Conservation (phyloP, 2,888 invertebrate species). For the Abscondita cerata region DNA sequence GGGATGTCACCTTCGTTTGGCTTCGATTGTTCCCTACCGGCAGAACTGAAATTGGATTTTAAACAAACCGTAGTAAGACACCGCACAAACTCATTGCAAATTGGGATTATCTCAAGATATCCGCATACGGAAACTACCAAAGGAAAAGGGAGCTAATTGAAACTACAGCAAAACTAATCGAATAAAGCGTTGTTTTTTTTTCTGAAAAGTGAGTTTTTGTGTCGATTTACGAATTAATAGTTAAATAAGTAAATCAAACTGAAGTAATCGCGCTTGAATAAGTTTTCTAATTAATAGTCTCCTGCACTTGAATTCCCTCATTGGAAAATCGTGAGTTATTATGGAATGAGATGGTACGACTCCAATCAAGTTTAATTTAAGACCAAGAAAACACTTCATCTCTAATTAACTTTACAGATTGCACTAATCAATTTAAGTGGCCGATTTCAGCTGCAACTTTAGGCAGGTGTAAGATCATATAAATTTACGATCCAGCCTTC, state of each 20-base stretch:
- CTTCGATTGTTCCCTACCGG: conserved; percentile 55
- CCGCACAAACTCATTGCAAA: conserved; percentile 39
- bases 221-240: not conserved
- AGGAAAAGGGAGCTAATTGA: too few relatives aligned
- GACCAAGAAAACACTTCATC: conserved; percentile 43
- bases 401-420: conserved; percentile 47
- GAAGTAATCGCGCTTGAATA: conserved; percentile 4
- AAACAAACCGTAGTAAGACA: conserved; percentile 48
- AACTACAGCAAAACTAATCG: too few relatives aligned
- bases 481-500: too few relatives aligned
- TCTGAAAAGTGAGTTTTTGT: too few relatives aligned
- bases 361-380: conserved; percentile 33
- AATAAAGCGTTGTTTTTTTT: too few relatives aligned
- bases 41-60: conserved; percentile 53
- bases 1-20: conserved; percentile 56
- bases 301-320: conserved; percentile 23
- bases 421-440: conserved; percentile 44
- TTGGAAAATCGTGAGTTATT: conserved; percentile 18
- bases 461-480: too few relatives aligned
- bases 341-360: conserved; percentile 20
- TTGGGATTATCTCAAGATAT: conserved; percentile 31
- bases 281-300: conserved; percentile 23
- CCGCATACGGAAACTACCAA: conserved; percentile 6
- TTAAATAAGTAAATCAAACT: not conserved
- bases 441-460: not conserved